Percentiles rank a stretch among this genome's conserved stretches.
Evolutionary conservation across 2,888 invertebrate genomes (phyloP).

Genomic region (Brachyptera risi): DNA sequence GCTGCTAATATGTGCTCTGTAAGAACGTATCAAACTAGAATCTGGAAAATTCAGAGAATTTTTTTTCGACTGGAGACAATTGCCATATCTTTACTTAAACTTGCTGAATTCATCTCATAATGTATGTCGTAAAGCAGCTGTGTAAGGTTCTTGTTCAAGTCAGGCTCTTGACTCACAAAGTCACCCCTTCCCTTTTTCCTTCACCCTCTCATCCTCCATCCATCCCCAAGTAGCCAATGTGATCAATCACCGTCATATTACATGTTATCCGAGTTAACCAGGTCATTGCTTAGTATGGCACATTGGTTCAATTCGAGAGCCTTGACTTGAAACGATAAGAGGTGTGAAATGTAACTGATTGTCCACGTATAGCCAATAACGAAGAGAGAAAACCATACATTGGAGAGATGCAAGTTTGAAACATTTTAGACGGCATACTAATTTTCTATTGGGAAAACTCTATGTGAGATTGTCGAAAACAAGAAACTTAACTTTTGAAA

Average conservation of each 20-base stretch:
- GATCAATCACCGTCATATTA: conserved; percentile 16
- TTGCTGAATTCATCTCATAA: too few species aligned
- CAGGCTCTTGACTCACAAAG: neutral
- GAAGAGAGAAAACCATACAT: too few species aligned
- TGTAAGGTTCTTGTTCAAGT: neutral
- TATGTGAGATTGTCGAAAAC: neutral
- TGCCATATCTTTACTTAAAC: neutral
- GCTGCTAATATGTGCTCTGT: conserved; percentile 14
- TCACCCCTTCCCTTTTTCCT: too few species aligned
- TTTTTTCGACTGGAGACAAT: too few species aligned
- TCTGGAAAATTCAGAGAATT: too few species aligned
- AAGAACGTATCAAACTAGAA: neutral
- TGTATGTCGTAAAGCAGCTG: neutral
- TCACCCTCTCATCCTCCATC: too few species aligned
- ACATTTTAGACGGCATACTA: too few species aligned
- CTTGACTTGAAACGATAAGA: too few species aligned
- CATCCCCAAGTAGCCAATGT: neutral
- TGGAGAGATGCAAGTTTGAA: too few species aligned
- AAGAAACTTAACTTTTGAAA: neutral
- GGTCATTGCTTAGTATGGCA: neutral
- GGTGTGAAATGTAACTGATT: too few species aligned
- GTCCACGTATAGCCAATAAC: too few species aligned
- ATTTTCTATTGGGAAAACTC: neutral
- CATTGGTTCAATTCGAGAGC: too few species aligned
- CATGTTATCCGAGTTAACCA: neutral